Evolutionary conservation across 2,113 vertebrate species (phyloP).

Genomic region (Otus sunia): DNA sequence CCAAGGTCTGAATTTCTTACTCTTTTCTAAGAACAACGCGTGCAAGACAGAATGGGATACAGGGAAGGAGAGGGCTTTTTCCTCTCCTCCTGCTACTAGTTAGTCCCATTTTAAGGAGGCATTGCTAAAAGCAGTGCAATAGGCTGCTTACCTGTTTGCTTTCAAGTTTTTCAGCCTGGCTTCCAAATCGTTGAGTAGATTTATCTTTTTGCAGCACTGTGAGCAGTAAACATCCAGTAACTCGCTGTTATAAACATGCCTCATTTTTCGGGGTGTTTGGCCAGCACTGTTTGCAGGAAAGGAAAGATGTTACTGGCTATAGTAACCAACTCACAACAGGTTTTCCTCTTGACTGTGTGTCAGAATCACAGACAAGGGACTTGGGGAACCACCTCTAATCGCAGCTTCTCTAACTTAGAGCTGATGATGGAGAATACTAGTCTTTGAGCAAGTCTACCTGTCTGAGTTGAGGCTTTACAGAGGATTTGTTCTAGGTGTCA

Average conservation of each 20-base stretch:
- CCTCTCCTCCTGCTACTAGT: neutral
- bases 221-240: slow-evolving; percentile 92
- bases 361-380: neutral
- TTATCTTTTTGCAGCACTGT: slow-evolving; percentile 97
- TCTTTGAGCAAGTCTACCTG: neutral
- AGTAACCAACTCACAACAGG: neutral
- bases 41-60: neutral
- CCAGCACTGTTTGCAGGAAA: slow-evolving; percentile 81
- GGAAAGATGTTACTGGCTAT: slow-evolving; percentile 46
- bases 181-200: slow-evolving; percentile 93
- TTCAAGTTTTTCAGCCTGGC: slow-evolving; percentile 93
- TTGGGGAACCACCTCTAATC: neutral
- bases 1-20: neutral
- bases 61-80: neutral
- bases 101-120: neutral
- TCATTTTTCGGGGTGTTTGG: slow-evolving; percentile 90
- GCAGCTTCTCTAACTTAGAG: neutral
- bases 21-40: neutral
- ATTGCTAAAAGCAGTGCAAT: slow-evolving; percentile 1
- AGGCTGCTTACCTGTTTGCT: slow-evolving; percentile 85
- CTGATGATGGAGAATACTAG: neutral
- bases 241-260: slow-evolving; percentile 82
- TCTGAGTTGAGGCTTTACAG: neutral
- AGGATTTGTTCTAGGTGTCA: neutral
- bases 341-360: neutral